Evolutionary conservation across 2,888 invertebrate genomes (phyloP), one percentile per base, ranked within the genome.

Genomic region (Thyatira batis): DNA sequence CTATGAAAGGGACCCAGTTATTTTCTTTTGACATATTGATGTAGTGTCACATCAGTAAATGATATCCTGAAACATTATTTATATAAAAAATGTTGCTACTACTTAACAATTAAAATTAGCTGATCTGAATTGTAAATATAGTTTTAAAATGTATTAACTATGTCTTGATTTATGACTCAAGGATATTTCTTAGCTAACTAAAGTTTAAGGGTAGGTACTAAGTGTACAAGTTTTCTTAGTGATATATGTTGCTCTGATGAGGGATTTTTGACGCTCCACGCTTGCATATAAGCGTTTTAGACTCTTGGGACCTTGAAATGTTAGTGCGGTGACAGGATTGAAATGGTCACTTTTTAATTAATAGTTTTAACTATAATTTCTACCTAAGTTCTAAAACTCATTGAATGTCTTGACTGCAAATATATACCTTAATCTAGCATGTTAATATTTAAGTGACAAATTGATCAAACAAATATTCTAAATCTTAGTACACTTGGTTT

Each of bases 61-160:
- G n/a, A 39, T 2, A 17, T 1, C 8, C 33, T 39, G 8, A 17
- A 39, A 39, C n/a, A 39, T 3, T n/a, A 33, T 4, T 8, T 13
- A 11, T 11, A 11, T 1, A 13, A 13, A n/a, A 2, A n/a, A 1
- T n/a, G 13, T 33, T 33, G 27, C 10, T 27, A 27, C 10, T 27
- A 3, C 27, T 9, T 39, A 5, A 39, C 17, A 13, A 17, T 1
- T 17, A 11, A 17, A 39, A 45, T 49, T 20, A 25, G 17, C 39
- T 53, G 45, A 48, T 52, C 30, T 52, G 25, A 45, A 21, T 10
- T 53, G 51, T 53, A 53, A 57, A 55, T 55, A 55, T 43, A 48
- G 13, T 11, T 11, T 45, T 4, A 45, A 21, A 20, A 44, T 20
- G 20, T 46, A 5, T 23, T n/a, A 5, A 25, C n/a, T 13, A 23